Evolutionary conservation across 2,888 invertebrate genomes (phyloP).

Genomic region (Agrochola lychnidis): DNA sequence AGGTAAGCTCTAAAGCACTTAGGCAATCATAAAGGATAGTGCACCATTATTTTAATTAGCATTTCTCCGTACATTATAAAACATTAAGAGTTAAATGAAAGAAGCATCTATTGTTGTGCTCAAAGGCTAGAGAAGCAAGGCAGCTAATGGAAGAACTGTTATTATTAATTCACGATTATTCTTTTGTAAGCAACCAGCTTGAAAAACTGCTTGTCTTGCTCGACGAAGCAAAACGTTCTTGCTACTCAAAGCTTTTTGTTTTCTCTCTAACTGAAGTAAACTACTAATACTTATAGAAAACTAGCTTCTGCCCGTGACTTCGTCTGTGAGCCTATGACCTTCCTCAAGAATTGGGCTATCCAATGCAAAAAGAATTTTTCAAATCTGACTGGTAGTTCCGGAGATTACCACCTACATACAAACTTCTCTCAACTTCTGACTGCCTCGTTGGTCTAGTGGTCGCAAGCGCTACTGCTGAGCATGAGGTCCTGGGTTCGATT

Average conservation of each 20-base stretch:
- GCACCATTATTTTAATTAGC: conserved; percentile 28
- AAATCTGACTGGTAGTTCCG: too few species aligned
- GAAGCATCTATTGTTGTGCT: conserved; percentile 34
- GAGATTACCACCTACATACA: too few species aligned
- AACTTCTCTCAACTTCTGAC: too few species aligned
- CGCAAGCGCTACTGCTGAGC: too few species aligned
- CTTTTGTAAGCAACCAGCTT: conserved; percentile 39
- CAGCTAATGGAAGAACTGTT: conserved; percentile 39
- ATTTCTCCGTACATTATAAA: conserved; percentile 30
- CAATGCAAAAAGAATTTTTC: too few species aligned
- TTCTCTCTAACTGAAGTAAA: conserved; percentile 8
- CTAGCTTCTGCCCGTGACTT: too few species aligned
- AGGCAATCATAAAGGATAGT: conserved; percentile 20
- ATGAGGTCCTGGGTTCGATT: too few species aligned
- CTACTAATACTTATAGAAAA: neutral
- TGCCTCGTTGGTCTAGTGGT: too few species aligned
- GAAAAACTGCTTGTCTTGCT: conserved; percentile 34
- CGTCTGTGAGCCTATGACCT: too few species aligned
- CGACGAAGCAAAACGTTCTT: conserved; percentile 23
- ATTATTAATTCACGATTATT: conserved; percentile 50
- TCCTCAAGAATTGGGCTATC: too few species aligned
- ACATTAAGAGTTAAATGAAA: conserved; percentile 26
- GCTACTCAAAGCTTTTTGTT: conserved; percentile 22
- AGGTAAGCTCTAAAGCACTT: conserved; percentile 8
- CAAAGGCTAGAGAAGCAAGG: conserved; percentile 8